These are phyloP conservation scores for Xenentodon cancila DNA, from an alignment of 2,797 vertebrate genomes.

Conservation along the genomic window DNA sequence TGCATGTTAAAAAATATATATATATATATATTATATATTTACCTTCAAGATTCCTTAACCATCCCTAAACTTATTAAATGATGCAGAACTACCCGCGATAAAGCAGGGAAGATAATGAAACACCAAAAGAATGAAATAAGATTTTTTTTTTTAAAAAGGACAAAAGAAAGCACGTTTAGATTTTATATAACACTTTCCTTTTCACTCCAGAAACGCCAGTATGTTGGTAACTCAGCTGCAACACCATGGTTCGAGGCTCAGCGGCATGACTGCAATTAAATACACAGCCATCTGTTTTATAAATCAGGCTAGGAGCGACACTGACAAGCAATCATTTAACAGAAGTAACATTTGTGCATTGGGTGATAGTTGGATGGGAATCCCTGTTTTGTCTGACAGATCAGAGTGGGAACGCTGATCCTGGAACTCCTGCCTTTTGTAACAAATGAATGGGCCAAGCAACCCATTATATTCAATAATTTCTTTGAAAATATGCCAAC, in stretches of 20 bases:
- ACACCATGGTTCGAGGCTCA: neutral
- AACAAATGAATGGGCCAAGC: constrained; percentile 9
- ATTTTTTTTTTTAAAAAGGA: neutral
- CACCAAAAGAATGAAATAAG: constrained; percentile 11
- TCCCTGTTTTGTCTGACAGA: constrained; percentile 28
- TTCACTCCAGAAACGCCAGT: constrained; percentile 33
- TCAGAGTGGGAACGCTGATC: constrained; percentile 28
- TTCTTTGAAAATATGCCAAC: neutral
- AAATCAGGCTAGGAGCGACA: constrained; percentile 7
- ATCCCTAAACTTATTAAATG: constrained; percentile 11
- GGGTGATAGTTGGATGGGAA: constrained; percentile 33
- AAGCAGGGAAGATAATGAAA: constrained; percentile 5
- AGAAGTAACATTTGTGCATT: constrained; percentile 14
- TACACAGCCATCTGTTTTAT: constrained; percentile 41
- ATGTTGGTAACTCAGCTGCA: constrained; percentile 11
- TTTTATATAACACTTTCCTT: constrained; percentile 4
- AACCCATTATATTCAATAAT: too few species aligned
- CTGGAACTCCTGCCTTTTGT: constrained; percentile 20
- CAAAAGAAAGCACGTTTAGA: constrained; percentile 2
- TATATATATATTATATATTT: neutral
- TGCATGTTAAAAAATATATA: constrained; percentile 11
- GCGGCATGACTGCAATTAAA: constrained; percentile 18
- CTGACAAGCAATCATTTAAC: constrained; percentile 19
- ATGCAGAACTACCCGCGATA: constrained; percentile 3
- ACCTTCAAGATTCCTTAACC: constrained; percentile 23